These are phyloP conservation scores for Athene noctua DNA, from an alignment of 2,113 vertebrate genomes.

Conservation along the genomic window DNA sequence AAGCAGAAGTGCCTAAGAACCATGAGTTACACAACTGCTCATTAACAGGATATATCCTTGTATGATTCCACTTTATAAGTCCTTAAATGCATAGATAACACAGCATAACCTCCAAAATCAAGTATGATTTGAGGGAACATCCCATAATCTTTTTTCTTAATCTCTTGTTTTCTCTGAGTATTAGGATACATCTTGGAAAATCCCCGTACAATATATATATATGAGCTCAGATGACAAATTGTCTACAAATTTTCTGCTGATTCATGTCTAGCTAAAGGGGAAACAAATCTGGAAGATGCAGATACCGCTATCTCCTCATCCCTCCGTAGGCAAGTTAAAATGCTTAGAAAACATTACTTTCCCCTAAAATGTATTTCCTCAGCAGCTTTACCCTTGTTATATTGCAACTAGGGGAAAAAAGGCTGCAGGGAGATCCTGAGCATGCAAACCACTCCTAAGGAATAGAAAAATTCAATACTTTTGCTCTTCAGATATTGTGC, in stretches of 20 bases:
- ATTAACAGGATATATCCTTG: not conserved
- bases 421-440: not conserved
- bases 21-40: not conserved
- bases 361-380: not conserved
- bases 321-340: not conserved
- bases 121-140: not conserved
- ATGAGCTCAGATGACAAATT: not conserved
- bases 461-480: not conserved
- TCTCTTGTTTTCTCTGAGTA: not conserved
- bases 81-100: not conserved
- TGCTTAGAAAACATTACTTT: not conserved
- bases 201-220: not conserved
- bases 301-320: not conserved
- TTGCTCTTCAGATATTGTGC: not conserved
- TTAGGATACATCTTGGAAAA: not conserved
- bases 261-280: not conserved
- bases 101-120: not conserved
- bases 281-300: not conserved
- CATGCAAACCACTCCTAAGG: not conserved
- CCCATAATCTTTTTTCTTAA: not conserved
- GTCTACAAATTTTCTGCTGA: not conserved
- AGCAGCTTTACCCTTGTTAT: not conserved
- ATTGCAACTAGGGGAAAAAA: not conserved
- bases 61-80: not conserved
- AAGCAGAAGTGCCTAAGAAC: constrained; percentile 19